Evolutionary conservation across 2,888 invertebrate genomes (phyloP).

Genomic region (Conops quadrifasciatus): DNA sequence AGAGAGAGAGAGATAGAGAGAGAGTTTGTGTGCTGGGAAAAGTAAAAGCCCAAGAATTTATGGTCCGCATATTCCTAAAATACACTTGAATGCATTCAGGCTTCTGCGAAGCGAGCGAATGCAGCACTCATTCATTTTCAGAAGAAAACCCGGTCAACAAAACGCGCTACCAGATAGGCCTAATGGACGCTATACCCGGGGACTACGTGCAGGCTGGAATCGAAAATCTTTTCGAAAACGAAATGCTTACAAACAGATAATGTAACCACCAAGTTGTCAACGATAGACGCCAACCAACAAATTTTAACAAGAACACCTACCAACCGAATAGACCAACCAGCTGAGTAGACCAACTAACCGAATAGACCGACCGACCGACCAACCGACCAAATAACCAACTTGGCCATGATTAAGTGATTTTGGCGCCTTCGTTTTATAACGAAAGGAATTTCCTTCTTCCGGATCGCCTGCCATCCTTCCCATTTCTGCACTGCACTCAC

Average conservation of each 20-base stretch:
- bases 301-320: not conserved
- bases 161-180: too few relatives aligned
- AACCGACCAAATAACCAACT: constrained; percentile 6
- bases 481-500: too few relatives aligned
- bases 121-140: too few relatives aligned
- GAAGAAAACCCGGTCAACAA: too few relatives aligned
- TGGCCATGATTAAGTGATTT: constrained; percentile 60
- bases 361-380: not conserved
- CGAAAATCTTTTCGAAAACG: too few relatives aligned
- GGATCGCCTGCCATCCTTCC: not conserved
- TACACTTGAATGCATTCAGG: not conserved
- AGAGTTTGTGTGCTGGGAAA: not conserved
- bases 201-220: too few relatives aligned
- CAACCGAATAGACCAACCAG: not conserved
- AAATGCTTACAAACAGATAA: too few relatives aligned
- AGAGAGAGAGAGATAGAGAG: too few relatives aligned
- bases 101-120: too few relatives aligned
- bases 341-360: not conserved
- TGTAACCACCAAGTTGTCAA: not conserved
- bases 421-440: constrained; percentile 53
- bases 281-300: not conserved
- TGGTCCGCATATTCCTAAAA: constrained; percentile 29
- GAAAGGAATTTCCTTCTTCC: too few relatives aligned
- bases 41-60: constrained; percentile 28
- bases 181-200: too few relatives aligned